Conservation (phyloP, 2,797 vertebrate genomes). For the Myotis planiceps region DNA sequence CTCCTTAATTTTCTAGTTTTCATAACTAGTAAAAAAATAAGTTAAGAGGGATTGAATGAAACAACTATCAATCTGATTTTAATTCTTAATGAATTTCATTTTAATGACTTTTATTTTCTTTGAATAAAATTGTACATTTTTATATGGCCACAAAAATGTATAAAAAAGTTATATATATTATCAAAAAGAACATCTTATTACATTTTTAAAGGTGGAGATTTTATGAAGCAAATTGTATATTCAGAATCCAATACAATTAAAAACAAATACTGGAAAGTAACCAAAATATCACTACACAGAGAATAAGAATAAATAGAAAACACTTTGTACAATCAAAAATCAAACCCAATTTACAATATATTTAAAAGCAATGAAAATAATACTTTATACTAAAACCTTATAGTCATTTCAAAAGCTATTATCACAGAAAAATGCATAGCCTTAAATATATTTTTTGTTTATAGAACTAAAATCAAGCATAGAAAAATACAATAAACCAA, state of each 20-base stretch:
- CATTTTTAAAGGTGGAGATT: no score
- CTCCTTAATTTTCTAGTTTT: no score
- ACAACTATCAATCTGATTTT: no score
- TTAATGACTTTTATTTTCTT: neutral
- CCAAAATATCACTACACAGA: neutral
- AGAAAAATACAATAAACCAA: neutral
- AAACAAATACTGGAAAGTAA: neutral
- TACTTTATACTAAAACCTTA: neutral
- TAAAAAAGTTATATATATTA: no score
- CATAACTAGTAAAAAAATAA: no score
- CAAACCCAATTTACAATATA: conserved; percentile 1
- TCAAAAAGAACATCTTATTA: no score
- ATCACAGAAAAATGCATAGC: neutral
- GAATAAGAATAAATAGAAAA: conserved; percentile 27
- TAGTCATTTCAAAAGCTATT: neutral
- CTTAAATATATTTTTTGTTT: neutral
- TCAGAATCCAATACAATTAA: no score
- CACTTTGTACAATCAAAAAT: neutral
- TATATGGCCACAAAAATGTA: no score
- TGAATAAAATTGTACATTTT: no score
- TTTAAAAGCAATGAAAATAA: conserved; percentile 3
- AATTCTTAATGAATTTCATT: neutral
- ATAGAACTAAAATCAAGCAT: neutral
- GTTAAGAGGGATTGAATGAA: no score
- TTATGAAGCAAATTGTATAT: no score